Conservation (phyloP, 2,888 invertebrate genomes). For the Latheticus oryzae region DNA sequence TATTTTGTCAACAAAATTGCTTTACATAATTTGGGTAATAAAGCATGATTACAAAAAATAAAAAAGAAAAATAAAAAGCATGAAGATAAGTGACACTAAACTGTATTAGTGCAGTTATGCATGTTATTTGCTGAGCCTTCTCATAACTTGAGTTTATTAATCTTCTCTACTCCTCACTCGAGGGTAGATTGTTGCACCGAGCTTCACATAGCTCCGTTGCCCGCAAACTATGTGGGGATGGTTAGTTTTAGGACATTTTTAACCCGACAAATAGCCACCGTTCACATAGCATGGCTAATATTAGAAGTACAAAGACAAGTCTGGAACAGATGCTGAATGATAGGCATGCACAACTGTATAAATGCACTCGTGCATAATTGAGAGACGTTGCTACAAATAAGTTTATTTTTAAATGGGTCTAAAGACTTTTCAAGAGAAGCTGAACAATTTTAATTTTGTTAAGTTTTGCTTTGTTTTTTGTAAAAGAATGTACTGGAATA, state of each 20-base stretch:
- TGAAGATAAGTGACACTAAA: too few species aligned
- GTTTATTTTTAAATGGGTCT: slow-evolving; percentile 4
- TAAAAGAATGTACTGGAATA: too few species aligned
- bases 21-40: too few species aligned
- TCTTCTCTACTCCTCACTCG: slow-evolving; percentile 15
- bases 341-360: slow-evolving; percentile 43
- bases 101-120: slow-evolving; percentile 23
- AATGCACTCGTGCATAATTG: slow-evolving; percentile 30
- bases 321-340: slow-evolving; percentile 44
- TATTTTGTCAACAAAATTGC: too few species aligned
- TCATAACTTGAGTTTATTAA: slow-evolving; percentile 21
- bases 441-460: too few species aligned
- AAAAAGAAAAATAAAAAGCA: too few species aligned
- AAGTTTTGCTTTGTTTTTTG: too few species aligned
- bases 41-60: too few species aligned
- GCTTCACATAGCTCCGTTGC: neutral
- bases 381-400: slow-evolving; percentile 9
- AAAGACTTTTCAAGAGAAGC: neutral
- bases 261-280: neutral
- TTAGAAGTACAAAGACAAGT: slow-evolving; percentile 45
- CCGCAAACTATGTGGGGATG: slow-evolving; percentile 5
- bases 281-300: slow-evolving; percentile 32
- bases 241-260: slow-evolving; percentile 16
- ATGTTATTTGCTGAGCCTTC: slow-evolving; percentile 17
- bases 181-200: slow-evolving; percentile 22